A percentile compares a stretch with the other conserved stretches of the same genome.
These are phyloP conservation scores for Gonocerus acuteangulatus DNA, from an alignment of 2,888 invertebrate species.

Conservation along the genomic window DNA sequence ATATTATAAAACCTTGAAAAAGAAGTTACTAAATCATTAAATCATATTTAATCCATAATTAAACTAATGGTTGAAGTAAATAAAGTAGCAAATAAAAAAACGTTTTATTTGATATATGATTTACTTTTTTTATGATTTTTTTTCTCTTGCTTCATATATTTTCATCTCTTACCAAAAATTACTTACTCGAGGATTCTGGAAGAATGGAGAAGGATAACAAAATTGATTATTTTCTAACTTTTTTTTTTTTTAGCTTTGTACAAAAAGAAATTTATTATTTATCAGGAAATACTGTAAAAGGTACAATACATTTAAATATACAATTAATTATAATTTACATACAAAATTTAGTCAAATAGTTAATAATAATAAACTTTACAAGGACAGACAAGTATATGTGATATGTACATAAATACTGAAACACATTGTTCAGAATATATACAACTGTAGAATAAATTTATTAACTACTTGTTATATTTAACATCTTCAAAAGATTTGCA, in stretches of 20 bases:
- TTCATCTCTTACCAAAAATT: too few relatives aligned
- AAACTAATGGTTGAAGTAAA: too few relatives aligned
- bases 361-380: background rate
- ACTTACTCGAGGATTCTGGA: too few relatives aligned
- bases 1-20: too few relatives aligned
- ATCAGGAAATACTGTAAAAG: background rate
- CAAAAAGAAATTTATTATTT: background rate
- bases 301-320: background rate
- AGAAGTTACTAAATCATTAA: too few relatives aligned
- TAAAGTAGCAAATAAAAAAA: too few relatives aligned
- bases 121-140: too few relatives aligned
- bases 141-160: too few relatives aligned
- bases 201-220: too few relatives aligned
- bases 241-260: background rate
- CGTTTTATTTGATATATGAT: too few relatives aligned
- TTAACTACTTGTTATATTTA: background rate
- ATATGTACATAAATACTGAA: background rate
- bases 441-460: background rate
- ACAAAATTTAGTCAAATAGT: background rate
- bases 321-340: background rate
- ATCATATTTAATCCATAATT: too few relatives aligned
- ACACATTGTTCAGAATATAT: background rate
- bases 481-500: background rate
- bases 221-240: too few relatives aligned
- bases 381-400: background rate